Conservation (phyloP, 53 echinoderm and acorn worm species). For the Glandiceps talaboti region DNA sequence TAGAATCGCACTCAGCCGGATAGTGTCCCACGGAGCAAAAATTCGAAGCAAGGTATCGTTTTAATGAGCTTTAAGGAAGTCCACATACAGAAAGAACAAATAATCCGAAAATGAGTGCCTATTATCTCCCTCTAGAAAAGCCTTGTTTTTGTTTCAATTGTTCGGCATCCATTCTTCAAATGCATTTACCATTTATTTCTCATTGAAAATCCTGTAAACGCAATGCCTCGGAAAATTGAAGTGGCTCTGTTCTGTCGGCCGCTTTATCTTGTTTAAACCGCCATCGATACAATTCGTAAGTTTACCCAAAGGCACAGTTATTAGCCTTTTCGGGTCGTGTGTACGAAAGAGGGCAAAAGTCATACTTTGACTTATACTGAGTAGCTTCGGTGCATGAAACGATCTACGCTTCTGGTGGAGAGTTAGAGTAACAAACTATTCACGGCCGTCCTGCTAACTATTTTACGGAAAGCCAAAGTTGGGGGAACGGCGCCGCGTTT, state of each 20-base stretch:
- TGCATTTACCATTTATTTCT: neutral
- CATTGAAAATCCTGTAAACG: neutral
- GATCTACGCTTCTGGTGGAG: too few relatives aligned
- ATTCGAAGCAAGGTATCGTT: slow-evolving; percentile 36
- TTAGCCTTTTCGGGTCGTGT: neutral
- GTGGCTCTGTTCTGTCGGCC: neutral
- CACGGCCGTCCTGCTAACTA: too few relatives aligned
- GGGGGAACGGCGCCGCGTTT: neutral
- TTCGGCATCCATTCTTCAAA: neutral
- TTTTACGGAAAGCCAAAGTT: too few relatives aligned
- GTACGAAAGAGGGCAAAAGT: neutral
- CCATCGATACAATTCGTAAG: neutral
- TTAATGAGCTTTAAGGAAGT: slow-evolving; percentile 46
- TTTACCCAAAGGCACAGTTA: neutral
- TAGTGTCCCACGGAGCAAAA: neutral
- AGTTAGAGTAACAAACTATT: too few relatives aligned
- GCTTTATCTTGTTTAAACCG: neutral
- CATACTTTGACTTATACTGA: too few relatives aligned
- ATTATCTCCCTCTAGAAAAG: slow-evolving; percentile 18
- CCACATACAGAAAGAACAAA: slow-evolving; percentile 19
- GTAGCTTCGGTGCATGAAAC: too few relatives aligned
- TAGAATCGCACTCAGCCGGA: neutral
- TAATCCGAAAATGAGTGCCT: slow-evolving; percentile 23
- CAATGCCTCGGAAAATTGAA: neutral
- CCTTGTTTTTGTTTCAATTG: slow-evolving; percentile 1